Evolutionary conservation across 2,888 invertebrate species (phyloP), one percentile per base, ranked within the genome.

Genomic region (Carcina quercana): DNA sequence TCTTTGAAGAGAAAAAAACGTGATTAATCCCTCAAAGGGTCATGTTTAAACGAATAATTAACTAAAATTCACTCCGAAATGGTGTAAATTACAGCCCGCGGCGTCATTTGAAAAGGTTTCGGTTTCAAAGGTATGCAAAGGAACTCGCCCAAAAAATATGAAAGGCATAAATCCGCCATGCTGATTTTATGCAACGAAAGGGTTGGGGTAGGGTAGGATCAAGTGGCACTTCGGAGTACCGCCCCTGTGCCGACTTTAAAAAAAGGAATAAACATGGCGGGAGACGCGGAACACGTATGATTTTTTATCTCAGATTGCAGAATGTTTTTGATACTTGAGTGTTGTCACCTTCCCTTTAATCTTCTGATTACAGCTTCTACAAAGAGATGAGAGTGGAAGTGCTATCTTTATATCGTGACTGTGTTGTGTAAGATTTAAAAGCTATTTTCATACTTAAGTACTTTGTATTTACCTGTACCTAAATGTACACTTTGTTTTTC

Each of bases 171-270:
- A 68, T 73, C 72, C 74, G 76, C 79, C 71, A 76, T 79, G 67
- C 65, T 74, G 75, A 70, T 72, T 78, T 71, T 69, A 60, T 62
- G 61, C 65, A 55, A 47, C 54, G 51, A 62, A 66, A 69, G 74
- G 78, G 79, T 71, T 68, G 71, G 79, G 73, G 68, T 55, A 24
- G 24, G n/a, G n/a, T n/a, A 59, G 65, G 62, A 63, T 72, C 62
- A 76, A 83, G 82, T 78, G 71, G 52, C 67, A 71, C 82, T 82
- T 74, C 59, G 54, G 39, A 57, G 75, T 57, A 71, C 80, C 79
- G 76, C 80, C 79, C 80, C 69, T 62, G 28, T 30, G 54, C 56
- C 58, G 55, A 62, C 66, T 55, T 56, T 57, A 50, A 56, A 52
- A 63, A 62, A 54, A 54, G 58, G 49, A 65, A 72, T 62, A 66